A percentile compares a stretch with the other conserved stretches of the same genome.
These are phyloP conservation scores for Bergia sp. DNA, from an alignment of 92 coral and sea anemone species.

Conservation along the genomic window DNA sequence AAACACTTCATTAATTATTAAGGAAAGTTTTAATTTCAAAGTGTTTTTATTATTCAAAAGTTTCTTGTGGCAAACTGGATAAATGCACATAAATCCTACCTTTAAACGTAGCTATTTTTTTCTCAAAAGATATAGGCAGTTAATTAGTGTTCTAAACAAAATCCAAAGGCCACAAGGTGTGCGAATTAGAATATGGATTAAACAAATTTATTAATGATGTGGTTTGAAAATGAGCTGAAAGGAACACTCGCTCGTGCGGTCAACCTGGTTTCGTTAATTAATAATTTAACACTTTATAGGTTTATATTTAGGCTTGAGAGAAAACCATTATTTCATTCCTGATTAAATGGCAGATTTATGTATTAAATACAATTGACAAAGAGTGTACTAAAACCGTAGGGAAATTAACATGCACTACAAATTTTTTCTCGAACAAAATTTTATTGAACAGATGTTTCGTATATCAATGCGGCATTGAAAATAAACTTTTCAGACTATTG, in stretches of 20 bases:
- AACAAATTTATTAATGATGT: background rate
- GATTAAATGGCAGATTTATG: background rate
- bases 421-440: background rate
- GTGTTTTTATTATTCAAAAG: background rate
- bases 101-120: background rate
- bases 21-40: background rate
- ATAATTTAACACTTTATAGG: conserved; percentile 15
- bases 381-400: no score
- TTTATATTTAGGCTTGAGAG: background rate
- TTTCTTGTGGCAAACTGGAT: background rate
- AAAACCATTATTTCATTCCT: background rate
- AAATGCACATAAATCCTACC: background rate
- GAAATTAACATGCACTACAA: background rate
- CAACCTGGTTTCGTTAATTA: conserved; percentile 3
- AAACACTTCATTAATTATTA: conserved; percentile 31
- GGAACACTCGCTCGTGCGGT: background rate
- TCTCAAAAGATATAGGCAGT: background rate
- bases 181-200: background rate
- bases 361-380: background rate
- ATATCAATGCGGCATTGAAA: background rate
- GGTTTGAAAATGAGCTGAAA: background rate
- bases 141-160: background rate
- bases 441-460: no score
- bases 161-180: background rate
- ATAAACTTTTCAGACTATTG: background rate